Conservation (phyloP, 2,797 vertebrate species). For the Mycteria americana region DNA sequence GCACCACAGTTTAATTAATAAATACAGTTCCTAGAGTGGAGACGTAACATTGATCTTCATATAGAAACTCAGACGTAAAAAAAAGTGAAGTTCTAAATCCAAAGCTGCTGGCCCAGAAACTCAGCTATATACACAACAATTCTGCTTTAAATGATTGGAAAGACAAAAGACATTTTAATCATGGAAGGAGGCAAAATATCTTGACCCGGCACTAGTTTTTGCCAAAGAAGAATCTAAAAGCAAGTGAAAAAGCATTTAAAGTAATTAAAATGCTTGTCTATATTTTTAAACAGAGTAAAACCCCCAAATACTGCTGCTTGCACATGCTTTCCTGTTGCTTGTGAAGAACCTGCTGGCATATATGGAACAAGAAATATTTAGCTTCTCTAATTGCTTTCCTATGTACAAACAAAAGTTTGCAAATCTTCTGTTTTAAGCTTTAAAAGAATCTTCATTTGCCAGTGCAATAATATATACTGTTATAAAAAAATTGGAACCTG, state of each 20-base stretch:
- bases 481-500: neutral
- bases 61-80: neutral
- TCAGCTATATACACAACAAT: neutral
- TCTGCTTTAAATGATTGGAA: neutral
- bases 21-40: neutral
- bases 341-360: neutral
- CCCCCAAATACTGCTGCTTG: neutral
- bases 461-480: neutral
- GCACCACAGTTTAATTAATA: neutral
- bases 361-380: neutral
- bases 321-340: neutral
- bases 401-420: neutral
- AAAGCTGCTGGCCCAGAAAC: neutral
- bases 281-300: neutral
- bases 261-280: neutral
- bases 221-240: neutral
- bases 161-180: neutral
- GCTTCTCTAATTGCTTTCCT: neutral
- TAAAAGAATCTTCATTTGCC: neutral
- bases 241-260: neutral
- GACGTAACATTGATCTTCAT: neutral
- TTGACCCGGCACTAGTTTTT: neutral
- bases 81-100: neutral
- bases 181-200: neutral
- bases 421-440: neutral